Percentiles rank a stretch among this genome's conserved stretches.
These are phyloP conservation scores for Horisme vitalbata DNA, from an alignment of 2,888 invertebrate species.

Conservation along the genomic window DNA sequence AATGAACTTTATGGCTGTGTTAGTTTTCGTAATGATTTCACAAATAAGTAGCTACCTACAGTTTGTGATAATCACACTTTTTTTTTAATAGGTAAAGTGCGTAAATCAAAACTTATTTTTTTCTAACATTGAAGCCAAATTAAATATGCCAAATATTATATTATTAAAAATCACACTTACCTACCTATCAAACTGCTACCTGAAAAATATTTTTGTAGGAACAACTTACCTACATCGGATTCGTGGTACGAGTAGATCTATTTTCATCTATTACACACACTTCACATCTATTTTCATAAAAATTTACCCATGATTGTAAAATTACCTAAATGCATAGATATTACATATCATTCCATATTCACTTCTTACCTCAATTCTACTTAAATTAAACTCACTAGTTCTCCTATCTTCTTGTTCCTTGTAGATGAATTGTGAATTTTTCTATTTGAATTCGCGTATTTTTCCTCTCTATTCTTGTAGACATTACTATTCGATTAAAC, in stretches of 20 bases:
- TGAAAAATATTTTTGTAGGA: too few relatives aligned
- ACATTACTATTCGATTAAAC: too few relatives aligned
- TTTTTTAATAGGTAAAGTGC: too few relatives aligned
- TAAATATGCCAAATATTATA: too few relatives aligned
- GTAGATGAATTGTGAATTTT: background rate
- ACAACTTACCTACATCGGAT: too few relatives aligned
- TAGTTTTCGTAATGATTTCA: constrained; percentile 4
- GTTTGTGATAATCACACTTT: too few relatives aligned
- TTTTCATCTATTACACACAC: constrained; percentile 32
- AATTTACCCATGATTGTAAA: constrained; percentile 14
- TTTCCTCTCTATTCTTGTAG: constrained; percentile 6
- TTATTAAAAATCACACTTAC: too few relatives aligned
- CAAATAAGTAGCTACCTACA: background rate
- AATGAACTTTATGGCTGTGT: constrained; percentile 17
- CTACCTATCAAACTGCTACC: too few relatives aligned
- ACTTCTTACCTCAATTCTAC: constrained; percentile 16
- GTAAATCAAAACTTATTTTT: too few relatives aligned
- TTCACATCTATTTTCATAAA: constrained; percentile 29
- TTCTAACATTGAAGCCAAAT: too few relatives aligned
- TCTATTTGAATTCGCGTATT: constrained; percentile 1
- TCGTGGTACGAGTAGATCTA: too few relatives aligned
- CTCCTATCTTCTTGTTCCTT: background rate
- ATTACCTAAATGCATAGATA: constrained; percentile 19
- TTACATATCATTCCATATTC: constrained; percentile 31
- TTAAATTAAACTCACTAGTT: constrained; percentile 15